Evolutionary conservation across 2,888 invertebrate species (phyloP), one percentile per base, ranked within the genome.

Genomic region (Calameuta idolon): DNA sequence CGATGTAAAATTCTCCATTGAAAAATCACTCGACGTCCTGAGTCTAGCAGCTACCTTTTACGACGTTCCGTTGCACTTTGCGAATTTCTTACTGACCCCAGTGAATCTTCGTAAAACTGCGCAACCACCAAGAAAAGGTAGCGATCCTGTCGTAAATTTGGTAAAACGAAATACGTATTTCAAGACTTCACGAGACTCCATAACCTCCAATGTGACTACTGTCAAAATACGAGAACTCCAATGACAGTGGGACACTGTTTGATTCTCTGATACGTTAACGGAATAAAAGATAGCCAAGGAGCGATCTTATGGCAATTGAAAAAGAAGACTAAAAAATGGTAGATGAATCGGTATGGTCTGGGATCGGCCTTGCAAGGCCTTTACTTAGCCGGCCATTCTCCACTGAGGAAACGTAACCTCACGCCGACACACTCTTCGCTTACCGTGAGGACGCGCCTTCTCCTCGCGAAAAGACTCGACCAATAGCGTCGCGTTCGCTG

Each of bases 351-450:
- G 74, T 35, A 69, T 33, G 69, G 79, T 37, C 74, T 77, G 77
- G 83, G 81, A 83, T 83, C 86, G 88, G 83, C 88, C 88, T 88
- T 88, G 87, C 88, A 88, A 88, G 88, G 87, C 86, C 88, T 87
- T 81, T 33, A 34, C 74, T n/a, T 12, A 80, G 69, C 77, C 75
- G 77, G 75, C 83, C 80, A 79, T 82, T 87, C 83, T 81, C 83
- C 82, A 78, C 71, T 9, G 31, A 34, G 71, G 31, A 71, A 71
- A 71, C 55, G 55, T 71, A 71, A 23, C 71, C 71, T 12, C 71
- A 34, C 31, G 34, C 71, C 71, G 71, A 31, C 31, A 71, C 71
- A 71, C 71, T 71, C 71, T 71, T 34, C 33, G 34, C 12, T 31
- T 30, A 33, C 31, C 11, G 71, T 34, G 55, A 55, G 55, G 55